These are phyloP conservation scores for Neelides folsomi DNA, from an alignment of 2,888 invertebrate species.

Conservation along the genomic window DNA sequence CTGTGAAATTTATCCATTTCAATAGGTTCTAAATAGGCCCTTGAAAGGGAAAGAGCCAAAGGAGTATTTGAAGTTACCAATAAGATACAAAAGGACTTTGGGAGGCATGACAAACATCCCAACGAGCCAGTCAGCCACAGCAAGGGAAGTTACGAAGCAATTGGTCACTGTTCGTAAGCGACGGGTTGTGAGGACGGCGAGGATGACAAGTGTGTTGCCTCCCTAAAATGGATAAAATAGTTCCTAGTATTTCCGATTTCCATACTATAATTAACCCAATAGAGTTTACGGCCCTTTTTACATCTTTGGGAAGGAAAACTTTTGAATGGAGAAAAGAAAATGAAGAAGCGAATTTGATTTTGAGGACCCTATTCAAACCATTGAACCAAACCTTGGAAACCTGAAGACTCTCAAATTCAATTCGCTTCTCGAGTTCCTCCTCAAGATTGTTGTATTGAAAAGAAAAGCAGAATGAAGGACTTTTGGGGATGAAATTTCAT, in stretches of 20 bases:
- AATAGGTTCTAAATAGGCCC: not conserved
- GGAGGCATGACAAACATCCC: slow-evolving; percentile 92
- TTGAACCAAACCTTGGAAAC: no score
- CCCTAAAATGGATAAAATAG: slow-evolving; percentile 38
- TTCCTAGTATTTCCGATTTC: not conserved
- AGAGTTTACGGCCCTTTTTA: no score
- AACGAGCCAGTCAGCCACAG: slow-evolving; percentile 81
- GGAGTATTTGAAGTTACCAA: slow-evolving; percentile 43
- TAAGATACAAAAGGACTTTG: slow-evolving; percentile 74
- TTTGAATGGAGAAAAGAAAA: no score
- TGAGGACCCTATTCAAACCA: no score
- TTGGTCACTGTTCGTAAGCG: slow-evolving; percentile 84
- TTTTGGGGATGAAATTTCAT: no score
- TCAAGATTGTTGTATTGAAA: no score
- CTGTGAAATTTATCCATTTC: slow-evolving; percentile 10
- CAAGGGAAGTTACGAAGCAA: slow-evolving; percentile 86
- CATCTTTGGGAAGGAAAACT: no score
- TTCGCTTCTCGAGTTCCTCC: no score
- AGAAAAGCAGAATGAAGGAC: no score
- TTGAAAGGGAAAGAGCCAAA: not conserved
- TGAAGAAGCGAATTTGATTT: no score
- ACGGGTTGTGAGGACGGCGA: slow-evolving; percentile 73
- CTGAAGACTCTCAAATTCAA: no score
- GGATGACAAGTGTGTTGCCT: slow-evolving; percentile 79
- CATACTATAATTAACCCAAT: no score